phyloP scores from a whole-genome alignment of 2,113 vertebrate genomes.

The Neolamprologus brichardi region DNA sequence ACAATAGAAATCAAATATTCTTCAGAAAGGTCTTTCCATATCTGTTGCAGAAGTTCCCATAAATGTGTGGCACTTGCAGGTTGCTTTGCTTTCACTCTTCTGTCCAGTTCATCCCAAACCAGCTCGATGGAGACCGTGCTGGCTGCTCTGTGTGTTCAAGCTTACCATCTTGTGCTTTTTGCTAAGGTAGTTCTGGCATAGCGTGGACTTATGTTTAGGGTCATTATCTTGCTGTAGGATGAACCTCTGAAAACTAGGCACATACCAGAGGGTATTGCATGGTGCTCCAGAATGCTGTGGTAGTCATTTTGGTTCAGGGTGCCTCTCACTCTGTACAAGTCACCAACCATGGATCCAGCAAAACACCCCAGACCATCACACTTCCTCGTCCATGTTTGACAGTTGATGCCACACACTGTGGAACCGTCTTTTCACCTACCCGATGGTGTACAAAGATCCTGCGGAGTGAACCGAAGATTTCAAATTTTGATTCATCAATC shows the following conservation, averaged over 20 bases:
- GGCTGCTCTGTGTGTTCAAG: fast-evolving
- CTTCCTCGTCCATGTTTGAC: not conserved
- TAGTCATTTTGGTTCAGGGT: not conserved
- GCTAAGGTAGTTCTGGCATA: not conserved
- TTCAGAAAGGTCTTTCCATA: not conserved
- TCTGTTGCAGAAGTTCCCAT: not conserved
- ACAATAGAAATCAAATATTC: not conserved
- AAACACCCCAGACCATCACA: not conserved
- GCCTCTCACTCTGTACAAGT: not conserved
- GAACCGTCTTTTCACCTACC: fast-evolving
- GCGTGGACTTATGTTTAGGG: not conserved
- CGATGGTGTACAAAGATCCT: not conserved
- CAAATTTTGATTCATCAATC: not conserved
- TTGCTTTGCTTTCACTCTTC: not conserved
- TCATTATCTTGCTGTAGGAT: not conserved
- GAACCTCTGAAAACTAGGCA: not conserved
- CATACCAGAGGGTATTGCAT: not conserved
- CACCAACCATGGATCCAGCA: not conserved
- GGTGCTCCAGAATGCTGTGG: not conserved
- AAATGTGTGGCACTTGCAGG: not conserved
- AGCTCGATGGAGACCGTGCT: not conserved
- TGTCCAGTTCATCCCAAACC: not conserved
- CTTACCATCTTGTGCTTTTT: not conserved
- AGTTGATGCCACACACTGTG: not conserved
- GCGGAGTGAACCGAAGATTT: not conserved